Evolutionary conservation across 2,113 vertebrate genomes (phyloP).

Genomic region (Struthidea cinerea): DNA sequence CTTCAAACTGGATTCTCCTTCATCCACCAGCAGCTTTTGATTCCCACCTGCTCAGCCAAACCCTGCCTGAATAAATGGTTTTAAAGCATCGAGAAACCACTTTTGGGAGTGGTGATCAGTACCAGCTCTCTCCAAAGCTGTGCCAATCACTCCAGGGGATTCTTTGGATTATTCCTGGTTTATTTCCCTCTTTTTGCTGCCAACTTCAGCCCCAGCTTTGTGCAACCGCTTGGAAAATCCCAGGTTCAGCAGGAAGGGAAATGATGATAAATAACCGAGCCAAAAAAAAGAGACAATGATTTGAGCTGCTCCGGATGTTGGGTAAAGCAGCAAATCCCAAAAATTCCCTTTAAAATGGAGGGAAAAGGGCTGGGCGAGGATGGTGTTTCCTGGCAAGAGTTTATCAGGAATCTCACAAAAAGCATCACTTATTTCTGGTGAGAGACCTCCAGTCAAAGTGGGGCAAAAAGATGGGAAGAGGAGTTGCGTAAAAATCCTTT

Average conservation of each 20-base stretch:
- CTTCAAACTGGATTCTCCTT: not conserved
- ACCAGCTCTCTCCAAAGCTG: not conserved
- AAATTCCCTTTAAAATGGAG: not conserved
- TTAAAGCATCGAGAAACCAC: not conserved
- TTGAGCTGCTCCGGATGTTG: not conserved
- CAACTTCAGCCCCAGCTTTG: not conserved
- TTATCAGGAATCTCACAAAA: not conserved
- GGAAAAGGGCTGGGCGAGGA: not conserved
- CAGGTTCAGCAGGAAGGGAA: not conserved
- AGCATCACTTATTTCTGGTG: not conserved
- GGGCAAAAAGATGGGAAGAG: not conserved
- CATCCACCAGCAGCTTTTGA: not conserved
- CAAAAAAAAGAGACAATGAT: not conserved
- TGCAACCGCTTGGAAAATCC: not conserved
- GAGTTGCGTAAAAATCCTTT: not conserved
- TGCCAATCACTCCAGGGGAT: not conserved
- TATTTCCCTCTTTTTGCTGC: not conserved
- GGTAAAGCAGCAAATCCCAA: not conserved
- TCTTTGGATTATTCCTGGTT: not conserved
- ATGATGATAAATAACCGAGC: not conserved
- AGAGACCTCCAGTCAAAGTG: not conserved
- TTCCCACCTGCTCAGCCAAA: not conserved
- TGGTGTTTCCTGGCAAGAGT: not conserved
- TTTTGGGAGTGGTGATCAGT: accelerated
- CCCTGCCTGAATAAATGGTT: not conserved